Base-by-base conservation (phyloP, 2,888 invertebrate genomes). In the Apotomis capreana region DNA sequence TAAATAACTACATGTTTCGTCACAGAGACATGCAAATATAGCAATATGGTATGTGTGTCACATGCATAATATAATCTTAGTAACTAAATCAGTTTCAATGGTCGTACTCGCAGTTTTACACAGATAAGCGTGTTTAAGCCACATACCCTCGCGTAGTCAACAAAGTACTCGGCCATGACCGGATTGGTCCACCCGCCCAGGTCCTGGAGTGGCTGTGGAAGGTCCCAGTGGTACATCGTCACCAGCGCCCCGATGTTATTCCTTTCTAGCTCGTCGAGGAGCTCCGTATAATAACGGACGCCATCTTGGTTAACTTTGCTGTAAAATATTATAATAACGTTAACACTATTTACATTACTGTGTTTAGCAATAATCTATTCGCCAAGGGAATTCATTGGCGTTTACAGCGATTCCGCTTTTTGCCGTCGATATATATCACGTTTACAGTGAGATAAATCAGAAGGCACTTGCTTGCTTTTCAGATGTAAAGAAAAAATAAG, bases 201-300 rank as follows among this genome's bases (percentile, higher is more conserved):
- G 62, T 95, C 94, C 87, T 95, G 94, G 9, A 95, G 82, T 3
- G 79, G 69, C 78, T 95, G 94, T 0, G 95, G 95, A 69, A 95
- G 87, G 80, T 96, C 95, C 95, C 95, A 95, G 79, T 96, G 95
- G 87, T 95, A 95, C 83, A 96, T 89, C 0, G 95, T 95, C 4
- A 95, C 93, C 71, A 95, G 81, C 0, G 96, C 96, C 69, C 87
- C 80, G 61, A 97, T 95, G n/a, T 87, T 89, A 69, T 94, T 86
- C 1, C 80, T 85, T 3, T 89, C 73, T 3, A 96, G 86, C 78
- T 94, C 94, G 63, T 94, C 87, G 12, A 96, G 91, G 36, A 96
- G 81, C 60, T 93, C 88, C 69, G 93, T 94, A 87, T 96, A 96
- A 85, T 95, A 96, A 57, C 88, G 83, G 49, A 93, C 77, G 13